phyloP scores from a whole-genome alignment of 30 jellyfish, hydroid and myxozoan genomes.

The Hydractinia symbiolongicarpus region DNA sequence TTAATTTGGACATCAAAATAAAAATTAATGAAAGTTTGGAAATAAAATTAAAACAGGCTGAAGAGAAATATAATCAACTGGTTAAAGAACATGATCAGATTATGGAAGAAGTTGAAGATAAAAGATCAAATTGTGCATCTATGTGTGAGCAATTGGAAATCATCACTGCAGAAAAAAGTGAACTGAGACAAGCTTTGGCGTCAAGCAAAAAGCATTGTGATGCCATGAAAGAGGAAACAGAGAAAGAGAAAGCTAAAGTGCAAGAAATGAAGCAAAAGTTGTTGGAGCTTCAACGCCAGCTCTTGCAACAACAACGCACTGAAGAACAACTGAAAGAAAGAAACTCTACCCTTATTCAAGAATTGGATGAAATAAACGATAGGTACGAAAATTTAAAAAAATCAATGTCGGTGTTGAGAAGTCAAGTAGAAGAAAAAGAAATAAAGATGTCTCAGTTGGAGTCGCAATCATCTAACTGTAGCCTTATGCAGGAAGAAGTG shows the following conservation, averaged over 20 bases:
- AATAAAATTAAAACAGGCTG: conserved; percentile 5
- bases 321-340: background rate
- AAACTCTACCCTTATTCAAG: too few species aligned
- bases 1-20: background rate
- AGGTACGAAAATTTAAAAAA: too few species aligned
- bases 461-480: too few species aligned
- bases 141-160: background rate
- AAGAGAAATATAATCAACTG: background rate
- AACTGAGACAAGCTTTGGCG: background rate
- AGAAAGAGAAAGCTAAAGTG: too few species aligned
- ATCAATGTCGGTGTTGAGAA: too few species aligned
- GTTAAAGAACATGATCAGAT: background rate
- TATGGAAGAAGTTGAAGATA: background rate
- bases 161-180: conserved; percentile 5
- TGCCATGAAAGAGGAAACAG: too few species aligned
- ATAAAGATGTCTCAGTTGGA: too few species aligned
- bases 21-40: conserved; percentile 21
- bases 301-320: background rate
- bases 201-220: too few species aligned
- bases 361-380: too few species aligned
- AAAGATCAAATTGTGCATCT: background rate
- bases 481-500: background rate
- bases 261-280: too few species aligned
- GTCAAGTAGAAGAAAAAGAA: too few species aligned
- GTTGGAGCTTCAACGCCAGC: background rate